Conservation (phyloP, 2,113 vertebrate genomes). For the Scopus umbretta region DNA sequence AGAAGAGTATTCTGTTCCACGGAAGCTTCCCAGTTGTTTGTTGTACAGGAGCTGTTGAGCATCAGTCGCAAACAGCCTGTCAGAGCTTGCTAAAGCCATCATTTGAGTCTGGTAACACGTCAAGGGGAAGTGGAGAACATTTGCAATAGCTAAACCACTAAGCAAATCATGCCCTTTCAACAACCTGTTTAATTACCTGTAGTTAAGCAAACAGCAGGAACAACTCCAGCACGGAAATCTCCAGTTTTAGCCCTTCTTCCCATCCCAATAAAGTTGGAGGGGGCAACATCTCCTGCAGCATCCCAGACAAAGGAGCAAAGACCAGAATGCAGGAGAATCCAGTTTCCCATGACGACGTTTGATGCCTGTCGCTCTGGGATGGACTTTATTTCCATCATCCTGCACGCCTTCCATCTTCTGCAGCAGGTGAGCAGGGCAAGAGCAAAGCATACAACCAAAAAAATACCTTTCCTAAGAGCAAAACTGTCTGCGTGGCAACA, state of each 20-base stretch:
- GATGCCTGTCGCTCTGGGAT: background rate
- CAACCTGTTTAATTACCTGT: background rate
- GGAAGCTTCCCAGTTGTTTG: background rate
- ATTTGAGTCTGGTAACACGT: background rate
- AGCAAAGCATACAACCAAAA: background rate
- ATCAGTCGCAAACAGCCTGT: background rate
- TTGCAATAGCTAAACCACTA: background rate
- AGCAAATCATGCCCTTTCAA: background rate
- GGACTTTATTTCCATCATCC: background rate
- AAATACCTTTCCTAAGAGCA: background rate
- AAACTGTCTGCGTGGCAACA: background rate
- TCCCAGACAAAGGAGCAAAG: background rate
- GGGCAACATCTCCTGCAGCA: background rate
- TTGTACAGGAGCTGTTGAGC: background rate
- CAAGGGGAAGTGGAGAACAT: background rate
- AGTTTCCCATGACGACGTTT: accelerated
- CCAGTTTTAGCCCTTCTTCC: background rate
- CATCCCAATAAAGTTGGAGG: background rate
- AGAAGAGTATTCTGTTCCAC: background rate
- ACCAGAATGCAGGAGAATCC: background rate
- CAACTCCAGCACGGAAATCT: background rate
- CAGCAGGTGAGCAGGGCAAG: background rate
- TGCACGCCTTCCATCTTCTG: background rate
- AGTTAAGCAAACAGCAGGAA: background rate
- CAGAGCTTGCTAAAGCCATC: background rate